A percentile compares a stretch with the other conserved stretches of the same genome.
phyloP scores from a whole-genome alignment of 2,888 invertebrate genomes.

The Anthrax anthrax region DNA sequence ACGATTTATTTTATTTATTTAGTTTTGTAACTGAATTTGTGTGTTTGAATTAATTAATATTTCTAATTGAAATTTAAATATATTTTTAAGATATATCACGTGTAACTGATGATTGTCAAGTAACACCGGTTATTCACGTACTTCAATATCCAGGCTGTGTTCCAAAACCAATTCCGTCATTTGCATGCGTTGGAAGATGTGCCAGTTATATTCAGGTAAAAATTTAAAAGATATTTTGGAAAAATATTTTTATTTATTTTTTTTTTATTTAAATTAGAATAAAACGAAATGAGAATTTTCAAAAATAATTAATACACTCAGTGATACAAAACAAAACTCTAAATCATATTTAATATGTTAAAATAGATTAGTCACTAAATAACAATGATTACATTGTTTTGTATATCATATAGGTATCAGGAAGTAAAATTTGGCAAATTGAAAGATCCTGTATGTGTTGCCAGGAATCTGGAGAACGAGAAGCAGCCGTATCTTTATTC shows the following conservation, averaged over 20 bases:
- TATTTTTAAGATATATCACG: slow-evolving; percentile 8
- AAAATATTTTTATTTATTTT: too few relatives aligned
- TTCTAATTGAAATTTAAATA: slow-evolving; percentile 1
- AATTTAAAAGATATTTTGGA: too few relatives aligned
- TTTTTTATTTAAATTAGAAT: too few relatives aligned
- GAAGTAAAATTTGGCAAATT: slow-evolving; percentile 93
- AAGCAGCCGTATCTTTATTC: slow-evolving; percentile 73
- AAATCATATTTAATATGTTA: too few relatives aligned
- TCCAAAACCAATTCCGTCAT: slow-evolving; percentile 85
- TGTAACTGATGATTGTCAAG: slow-evolving; percentile 62
- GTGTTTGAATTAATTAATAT: too few relatives aligned
- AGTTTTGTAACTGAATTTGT: too few relatives aligned
- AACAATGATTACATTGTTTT: too few relatives aligned
- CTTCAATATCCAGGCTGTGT: slow-evolving; percentile 83
- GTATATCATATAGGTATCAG: slow-evolving; percentile 89
- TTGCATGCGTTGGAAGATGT: slow-evolving; percentile 82
- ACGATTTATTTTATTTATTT: too few relatives aligned
- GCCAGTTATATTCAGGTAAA: slow-evolving; percentile 80
- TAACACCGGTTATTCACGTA: slow-evolving; percentile 83
- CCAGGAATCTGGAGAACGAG: slow-evolving; percentile 83
- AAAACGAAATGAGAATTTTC: too few relatives aligned
- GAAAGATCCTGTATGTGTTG: slow-evolving; percentile 91
- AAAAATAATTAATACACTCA: too few relatives aligned
- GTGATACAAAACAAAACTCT: too few relatives aligned
- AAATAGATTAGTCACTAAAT: too few relatives aligned